phyloP scores from a whole-genome alignment of 2,113 vertebrate genomes.

The Semnopithecus entellus region DNA sequence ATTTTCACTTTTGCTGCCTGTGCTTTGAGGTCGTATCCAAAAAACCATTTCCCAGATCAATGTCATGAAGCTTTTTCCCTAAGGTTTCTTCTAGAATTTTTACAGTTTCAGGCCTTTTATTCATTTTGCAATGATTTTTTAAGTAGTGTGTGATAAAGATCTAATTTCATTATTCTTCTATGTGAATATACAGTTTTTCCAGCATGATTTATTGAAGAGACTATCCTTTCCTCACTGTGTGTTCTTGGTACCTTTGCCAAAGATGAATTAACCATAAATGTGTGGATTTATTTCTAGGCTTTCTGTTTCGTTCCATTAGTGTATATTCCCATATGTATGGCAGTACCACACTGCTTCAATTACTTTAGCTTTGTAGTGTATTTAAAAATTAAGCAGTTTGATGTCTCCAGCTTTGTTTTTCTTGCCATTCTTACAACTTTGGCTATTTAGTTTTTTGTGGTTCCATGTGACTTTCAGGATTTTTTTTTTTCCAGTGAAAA shows the following conservation, averaged over 20 bases:
- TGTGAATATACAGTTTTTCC: neutral
- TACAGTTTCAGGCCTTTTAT: neutral
- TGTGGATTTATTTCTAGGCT: neutral
- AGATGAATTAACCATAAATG: neutral
- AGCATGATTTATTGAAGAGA: neutral
- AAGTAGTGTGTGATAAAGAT: neutral
- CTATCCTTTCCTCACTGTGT: neutral
- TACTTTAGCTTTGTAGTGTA: neutral
- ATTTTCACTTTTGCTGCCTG: neutral
- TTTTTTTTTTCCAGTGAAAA: neutral
- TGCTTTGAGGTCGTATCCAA: neutral
- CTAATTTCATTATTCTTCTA: neutral
- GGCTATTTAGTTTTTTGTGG: neutral
- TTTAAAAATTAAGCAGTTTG: neutral
- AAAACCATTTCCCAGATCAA: neutral
- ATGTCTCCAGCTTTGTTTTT: neutral
- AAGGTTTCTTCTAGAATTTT: neutral
- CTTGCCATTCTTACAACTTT: neutral
- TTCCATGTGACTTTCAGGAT: neutral
- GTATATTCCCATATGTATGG: neutral
- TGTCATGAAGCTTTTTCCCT: neutral
- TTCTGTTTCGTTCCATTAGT: neutral
- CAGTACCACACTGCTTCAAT: neutral
- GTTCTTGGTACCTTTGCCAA: neutral
- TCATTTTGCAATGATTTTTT: neutral